Conservation (phyloP, 2,797 vertebrate species). For the Myotis pilosus region DNA sequence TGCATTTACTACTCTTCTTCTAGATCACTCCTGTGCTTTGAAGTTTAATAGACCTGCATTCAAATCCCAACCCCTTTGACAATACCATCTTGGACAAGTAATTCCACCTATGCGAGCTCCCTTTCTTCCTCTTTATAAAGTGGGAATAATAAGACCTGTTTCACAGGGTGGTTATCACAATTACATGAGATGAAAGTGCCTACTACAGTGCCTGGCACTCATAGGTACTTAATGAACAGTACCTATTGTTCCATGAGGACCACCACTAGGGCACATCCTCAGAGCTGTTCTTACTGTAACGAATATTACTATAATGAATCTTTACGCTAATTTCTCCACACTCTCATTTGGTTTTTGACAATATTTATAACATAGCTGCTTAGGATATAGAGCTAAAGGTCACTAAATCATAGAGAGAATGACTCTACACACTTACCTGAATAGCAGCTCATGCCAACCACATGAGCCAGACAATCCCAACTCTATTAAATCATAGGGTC, state of each 20-base stretch:
- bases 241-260: neutral
- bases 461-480: neutral
- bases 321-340: neutral
- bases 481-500: too few relatives aligned
- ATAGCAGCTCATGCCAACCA: neutral
- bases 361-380: neutral
- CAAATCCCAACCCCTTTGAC: neutral
- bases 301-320: neutral
- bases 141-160: neutral
- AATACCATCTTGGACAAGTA: neutral
- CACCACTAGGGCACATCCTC: neutral
- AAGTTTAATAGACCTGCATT: neutral
- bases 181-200: neutral
- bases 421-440: neutral
- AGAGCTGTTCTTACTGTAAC: neutral
- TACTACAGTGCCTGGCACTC: neutral
- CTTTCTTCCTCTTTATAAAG: neutral
- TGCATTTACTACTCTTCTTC: neutral
- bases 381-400: neutral
- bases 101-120: neutral
- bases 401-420: neutral
- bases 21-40: neutral
- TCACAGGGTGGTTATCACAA: neutral
- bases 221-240: neutral
- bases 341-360: neutral